phyloP scores from a whole-genome alignment of 2,888 invertebrate species.

The Leucoma salicis region DNA sequence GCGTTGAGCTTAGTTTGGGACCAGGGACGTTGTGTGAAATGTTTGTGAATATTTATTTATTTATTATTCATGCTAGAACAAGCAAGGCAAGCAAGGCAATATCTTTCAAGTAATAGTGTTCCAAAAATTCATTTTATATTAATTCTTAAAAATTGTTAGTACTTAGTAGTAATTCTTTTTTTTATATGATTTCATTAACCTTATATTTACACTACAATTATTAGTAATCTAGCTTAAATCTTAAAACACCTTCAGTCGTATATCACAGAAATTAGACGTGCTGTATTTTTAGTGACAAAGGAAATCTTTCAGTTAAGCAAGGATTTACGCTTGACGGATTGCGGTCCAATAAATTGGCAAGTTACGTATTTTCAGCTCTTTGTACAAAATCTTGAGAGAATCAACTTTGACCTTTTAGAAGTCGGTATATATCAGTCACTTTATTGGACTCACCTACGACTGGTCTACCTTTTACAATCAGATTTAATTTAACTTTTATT shows the following conservation, averaged over 20 bases:
- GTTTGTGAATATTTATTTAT: no score
- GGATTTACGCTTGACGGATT: constrained; percentile 37
- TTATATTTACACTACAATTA: no score
- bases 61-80: no score
- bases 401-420: constrained; percentile 23
- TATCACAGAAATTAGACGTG: constrained; percentile 11
- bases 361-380: constrained; percentile 27
- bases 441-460: neutral
- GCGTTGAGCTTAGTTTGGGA: no score
- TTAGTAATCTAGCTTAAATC: neutral
- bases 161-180: no score
- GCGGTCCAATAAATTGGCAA: constrained; percentile 38
- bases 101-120: no score
- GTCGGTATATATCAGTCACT: constrained; percentile 1
- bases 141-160: no score
- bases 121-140: no score
- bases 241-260: neutral
- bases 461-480: neutral
- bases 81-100: no score
- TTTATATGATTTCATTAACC: no score
- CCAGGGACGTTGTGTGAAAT: no score
- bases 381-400: constrained; percentile 10
- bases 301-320: constrained; percentile 25
- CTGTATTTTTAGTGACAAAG: constrained; percentile 22
- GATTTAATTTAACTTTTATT: neutral